phyloP scores from a whole-genome alignment of 2,797 vertebrate genomes.

The Podarcis siculus region DNA sequence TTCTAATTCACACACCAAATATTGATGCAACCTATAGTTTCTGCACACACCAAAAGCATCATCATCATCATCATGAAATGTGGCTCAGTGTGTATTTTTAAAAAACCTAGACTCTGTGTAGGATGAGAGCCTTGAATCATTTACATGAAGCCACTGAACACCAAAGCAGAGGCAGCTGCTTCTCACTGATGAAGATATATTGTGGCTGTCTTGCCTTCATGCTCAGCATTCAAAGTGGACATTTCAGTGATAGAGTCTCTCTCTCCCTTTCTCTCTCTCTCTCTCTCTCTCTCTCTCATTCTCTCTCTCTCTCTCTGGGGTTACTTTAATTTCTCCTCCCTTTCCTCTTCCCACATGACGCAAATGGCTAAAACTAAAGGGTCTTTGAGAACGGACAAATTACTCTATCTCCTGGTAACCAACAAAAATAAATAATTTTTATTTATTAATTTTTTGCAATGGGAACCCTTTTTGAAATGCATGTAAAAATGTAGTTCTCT shows the following conservation, averaged over 20 bases:
- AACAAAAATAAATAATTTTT: not conserved
- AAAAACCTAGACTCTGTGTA: not conserved
- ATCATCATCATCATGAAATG: not conserved
- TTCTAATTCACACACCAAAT: too few relatives aligned
- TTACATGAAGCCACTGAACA: constrained; percentile 53
- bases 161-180: constrained; percentile 17
- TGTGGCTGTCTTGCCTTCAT: constrained; percentile 43
- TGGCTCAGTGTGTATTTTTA: not conserved
- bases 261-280: not conserved
- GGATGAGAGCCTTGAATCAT: constrained; percentile 18
- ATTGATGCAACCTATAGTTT: too few relatives aligned
- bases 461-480: not conserved
- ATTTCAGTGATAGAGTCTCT: not conserved
- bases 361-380: constrained; percentile 27
- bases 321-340: not conserved
- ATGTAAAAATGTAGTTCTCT: not conserved
- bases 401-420: not conserved
- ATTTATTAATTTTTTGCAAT: not conserved
- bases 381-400: not conserved
- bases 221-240: constrained; percentile 50
- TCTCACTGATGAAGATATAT: constrained; percentile 51
- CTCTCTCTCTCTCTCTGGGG: not conserved
- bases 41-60: too few relatives aligned
- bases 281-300: not conserved
- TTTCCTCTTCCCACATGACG: too few relatives aligned